A percentile compares a stretch with the other conserved stretches of the same genome.
These are phyloP conservation scores for Pionites leucogaster DNA, from an alignment of 2,113 vertebrate genomes.

Conservation along the genomic window DNA sequence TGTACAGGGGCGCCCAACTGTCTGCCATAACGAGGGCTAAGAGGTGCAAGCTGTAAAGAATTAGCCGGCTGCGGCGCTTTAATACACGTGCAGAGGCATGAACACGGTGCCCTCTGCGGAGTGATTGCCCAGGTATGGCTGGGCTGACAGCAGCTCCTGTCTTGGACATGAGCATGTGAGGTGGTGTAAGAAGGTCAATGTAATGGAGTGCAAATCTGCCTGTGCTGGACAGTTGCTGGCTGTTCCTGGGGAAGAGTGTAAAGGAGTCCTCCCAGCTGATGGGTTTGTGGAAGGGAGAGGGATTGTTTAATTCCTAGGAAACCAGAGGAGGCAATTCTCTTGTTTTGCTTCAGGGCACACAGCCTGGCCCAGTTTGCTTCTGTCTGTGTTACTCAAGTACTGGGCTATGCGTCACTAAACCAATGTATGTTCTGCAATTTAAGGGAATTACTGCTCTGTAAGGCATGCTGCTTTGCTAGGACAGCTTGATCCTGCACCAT, in stretches of 20 bases:
- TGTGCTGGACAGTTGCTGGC: not conserved
- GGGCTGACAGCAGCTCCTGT: not conserved
- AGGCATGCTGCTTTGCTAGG: not conserved
- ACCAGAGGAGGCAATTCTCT: not conserved
- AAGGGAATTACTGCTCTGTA: not conserved
- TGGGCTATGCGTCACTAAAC: not conserved
- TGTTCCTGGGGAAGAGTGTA: accelerated
- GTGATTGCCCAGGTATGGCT: not conserved
- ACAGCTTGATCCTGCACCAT: not conserved
- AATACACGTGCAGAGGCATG: not conserved
- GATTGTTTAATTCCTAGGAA: not conserved
- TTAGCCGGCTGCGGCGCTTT: slow-evolving; percentile 69
- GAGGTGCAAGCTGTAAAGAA: slow-evolving; percentile 90
- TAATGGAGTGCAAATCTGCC: not conserved
- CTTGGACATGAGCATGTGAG: not conserved
- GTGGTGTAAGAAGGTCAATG: not conserved
- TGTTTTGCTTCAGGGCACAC: not conserved
- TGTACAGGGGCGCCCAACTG: slow-evolving; percentile 95
- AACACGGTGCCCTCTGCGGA: not conserved
- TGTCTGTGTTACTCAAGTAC: not conserved
- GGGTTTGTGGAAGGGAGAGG: not conserved
- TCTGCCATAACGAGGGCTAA: slow-evolving; percentile 84
- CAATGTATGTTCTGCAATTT: accelerated
- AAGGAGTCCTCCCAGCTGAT: not conserved
- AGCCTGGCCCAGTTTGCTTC: not conserved